Evolutionary conservation across 2,888 invertebrate species (phyloP).

Genomic region (Acrocera orbiculus): DNA sequence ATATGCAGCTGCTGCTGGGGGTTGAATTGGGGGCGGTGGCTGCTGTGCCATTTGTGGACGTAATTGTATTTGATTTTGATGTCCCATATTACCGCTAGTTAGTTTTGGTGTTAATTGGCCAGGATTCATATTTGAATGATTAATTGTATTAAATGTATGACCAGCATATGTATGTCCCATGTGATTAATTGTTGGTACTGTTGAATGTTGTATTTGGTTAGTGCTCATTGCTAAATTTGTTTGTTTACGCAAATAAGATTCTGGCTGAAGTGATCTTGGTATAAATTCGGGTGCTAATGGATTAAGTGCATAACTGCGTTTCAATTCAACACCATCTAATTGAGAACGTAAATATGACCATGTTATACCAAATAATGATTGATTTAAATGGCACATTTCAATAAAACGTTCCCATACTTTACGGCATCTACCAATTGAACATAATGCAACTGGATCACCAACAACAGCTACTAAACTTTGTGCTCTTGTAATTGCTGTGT

Average conservation of each 20-base stretch:
- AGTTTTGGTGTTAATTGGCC: constrained; percentile 16
- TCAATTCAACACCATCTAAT: constrained; percentile 54
- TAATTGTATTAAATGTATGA: constrained; percentile 19
- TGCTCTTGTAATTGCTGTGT: constrained; percentile 67
- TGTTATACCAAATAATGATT: constrained; percentile 53
- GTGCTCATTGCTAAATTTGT: constrained; percentile 18
- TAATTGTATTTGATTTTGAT: constrained; percentile 19
- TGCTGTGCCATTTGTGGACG: constrained; percentile 16
- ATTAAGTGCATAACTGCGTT: constrained; percentile 59
- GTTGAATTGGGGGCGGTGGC: constrained; percentile 12
- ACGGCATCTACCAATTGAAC: constrained; percentile 62
- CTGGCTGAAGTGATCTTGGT: constrained; percentile 39
- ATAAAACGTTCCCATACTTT: constrained; percentile 68
- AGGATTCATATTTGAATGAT: constrained; percentile 16
- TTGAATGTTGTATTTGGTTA: constrained; percentile 9
- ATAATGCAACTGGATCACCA: constrained; percentile 67
- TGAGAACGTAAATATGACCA: constrained; percentile 49
- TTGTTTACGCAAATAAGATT: constrained; percentile 32
- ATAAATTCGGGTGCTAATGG: constrained; percentile 67
- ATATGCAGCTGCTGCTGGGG: no score
- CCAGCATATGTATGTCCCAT: no score
- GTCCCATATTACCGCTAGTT: constrained; percentile 10
- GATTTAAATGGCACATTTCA: constrained; percentile 49
- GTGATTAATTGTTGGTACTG: constrained; percentile 12
- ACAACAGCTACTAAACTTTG: constrained; percentile 69